Evolutionary conservation across 2,113 vertebrate species (phyloP).

Genomic region (Dolichotis patagonum): DNA sequence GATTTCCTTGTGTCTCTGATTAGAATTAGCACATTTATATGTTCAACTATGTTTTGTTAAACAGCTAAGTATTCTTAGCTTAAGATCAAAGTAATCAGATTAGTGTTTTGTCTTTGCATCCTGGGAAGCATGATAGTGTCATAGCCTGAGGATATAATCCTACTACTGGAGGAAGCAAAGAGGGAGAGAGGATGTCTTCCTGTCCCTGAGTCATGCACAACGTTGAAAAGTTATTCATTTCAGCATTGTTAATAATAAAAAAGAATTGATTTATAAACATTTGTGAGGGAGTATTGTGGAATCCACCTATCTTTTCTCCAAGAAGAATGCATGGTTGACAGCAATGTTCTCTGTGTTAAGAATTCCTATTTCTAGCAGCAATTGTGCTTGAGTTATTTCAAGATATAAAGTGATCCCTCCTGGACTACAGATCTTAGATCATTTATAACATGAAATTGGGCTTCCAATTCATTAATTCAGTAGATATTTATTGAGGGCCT

Average conservation of each 20-base stretch:
- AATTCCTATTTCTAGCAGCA: background rate
- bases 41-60: background rate
- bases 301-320: background rate
- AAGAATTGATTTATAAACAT: constrained; percentile 28
- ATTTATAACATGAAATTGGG: constrained; percentile 60
- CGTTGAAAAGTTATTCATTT: background rate
- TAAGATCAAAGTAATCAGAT: background rate
- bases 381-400: constrained; percentile 57
- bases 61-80: background rate
- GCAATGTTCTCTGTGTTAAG: constrained; percentile 23
- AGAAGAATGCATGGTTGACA: background rate
- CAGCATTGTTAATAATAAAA: background rate
- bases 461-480: constrained; percentile 3
- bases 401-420: constrained; percentile 40
- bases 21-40: background rate
- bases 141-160: background rate
- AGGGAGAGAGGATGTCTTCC: background rate
- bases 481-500: constrained; percentile 49
- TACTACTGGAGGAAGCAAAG: background rate
- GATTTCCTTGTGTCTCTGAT: background rate
- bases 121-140: background rate
- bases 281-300: background rate
- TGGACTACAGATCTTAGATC: constrained; percentile 21
- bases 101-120: rapidly evolving
- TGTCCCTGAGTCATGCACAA: background rate